Conservation (phyloP, 2,797 vertebrate genomes). For the Erithacus rubecula region DNA sequence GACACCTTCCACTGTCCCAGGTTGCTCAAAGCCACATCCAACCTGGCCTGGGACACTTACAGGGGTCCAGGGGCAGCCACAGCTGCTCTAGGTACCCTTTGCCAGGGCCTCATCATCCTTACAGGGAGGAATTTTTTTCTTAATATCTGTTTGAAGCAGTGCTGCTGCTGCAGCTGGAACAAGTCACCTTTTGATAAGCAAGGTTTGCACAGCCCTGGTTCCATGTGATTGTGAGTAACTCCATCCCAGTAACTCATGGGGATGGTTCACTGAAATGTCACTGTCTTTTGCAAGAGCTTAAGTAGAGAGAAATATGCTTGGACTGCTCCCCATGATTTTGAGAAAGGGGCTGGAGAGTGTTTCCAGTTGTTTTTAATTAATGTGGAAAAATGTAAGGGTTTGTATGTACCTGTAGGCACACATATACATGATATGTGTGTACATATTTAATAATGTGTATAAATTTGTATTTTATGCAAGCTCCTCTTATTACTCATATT, state of each 20-base stretch:
- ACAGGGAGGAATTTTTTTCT: rapidly evolving
- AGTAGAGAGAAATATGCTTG: background rate
- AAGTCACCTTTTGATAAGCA: background rate
- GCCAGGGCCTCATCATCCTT: rapidly evolving
- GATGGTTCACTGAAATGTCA: background rate
- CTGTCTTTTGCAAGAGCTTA: background rate
- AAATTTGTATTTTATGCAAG: background rate
- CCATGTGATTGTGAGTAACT: background rate
- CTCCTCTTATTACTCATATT: background rate
- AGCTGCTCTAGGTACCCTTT: background rate
- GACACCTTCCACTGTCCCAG: background rate
- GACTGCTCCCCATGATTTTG: background rate
- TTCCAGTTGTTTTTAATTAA: background rate
- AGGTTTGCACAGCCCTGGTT: background rate
- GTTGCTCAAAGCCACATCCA: rapidly evolving
- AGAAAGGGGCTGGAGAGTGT: background rate
- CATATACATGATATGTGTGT: rapidly evolving
- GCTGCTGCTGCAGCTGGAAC: background rate
- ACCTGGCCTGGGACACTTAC: rapidly evolving
- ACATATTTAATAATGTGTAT: background rate
- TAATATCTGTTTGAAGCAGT: background rate
- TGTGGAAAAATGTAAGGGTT: background rate
- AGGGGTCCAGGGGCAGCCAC: background rate
- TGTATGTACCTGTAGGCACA: background rate
- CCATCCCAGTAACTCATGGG: rapidly evolving